A percentile compares a stretch with the other conserved stretches of the same genome.
Evolutionary conservation across 2,888 invertebrate species (phyloP).

Genomic region (Amiota communis): DNA sequence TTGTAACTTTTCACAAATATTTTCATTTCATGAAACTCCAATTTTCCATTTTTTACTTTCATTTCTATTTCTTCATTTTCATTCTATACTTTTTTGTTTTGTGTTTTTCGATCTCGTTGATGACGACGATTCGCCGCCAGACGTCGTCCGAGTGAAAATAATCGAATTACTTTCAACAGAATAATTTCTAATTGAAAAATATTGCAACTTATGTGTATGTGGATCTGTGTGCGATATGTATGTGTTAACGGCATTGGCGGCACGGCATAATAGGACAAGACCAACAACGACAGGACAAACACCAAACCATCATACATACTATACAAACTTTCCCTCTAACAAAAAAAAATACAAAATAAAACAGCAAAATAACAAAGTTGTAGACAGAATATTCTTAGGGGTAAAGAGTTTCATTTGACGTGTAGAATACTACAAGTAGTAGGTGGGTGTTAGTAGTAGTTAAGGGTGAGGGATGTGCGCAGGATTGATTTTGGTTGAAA

Average conservation of each 20-base stretch:
- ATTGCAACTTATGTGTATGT: slow-evolving; percentile 69
- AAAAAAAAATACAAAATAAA: not conserved
- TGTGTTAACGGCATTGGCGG: slow-evolving; percentile 27
- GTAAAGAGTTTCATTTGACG: not conserved
- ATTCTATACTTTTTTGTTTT: slow-evolving; percentile 18
- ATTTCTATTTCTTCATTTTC: slow-evolving; percentile 33
- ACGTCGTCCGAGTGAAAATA: slow-evolving; percentile 72
- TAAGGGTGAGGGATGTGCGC: slow-evolving; percentile 4
- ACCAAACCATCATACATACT: slow-evolving; percentile 13
- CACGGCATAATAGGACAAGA: slow-evolving; percentile 30
- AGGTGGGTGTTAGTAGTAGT: not conserved
- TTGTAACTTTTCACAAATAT: slow-evolving; percentile 63
- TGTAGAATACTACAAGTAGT: slow-evolving; percentile 5
- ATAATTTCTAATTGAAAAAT: slow-evolving; percentile 75
- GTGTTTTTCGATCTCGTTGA: not conserved
- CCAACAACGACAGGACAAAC: slow-evolving; percentile 38
- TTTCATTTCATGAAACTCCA: slow-evolving; percentile 37
- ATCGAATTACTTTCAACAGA: slow-evolving; percentile 74
- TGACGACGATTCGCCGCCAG: slow-evolving; percentile 12
- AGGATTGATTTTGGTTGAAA: not conserved
- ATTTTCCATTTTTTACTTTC: slow-evolving; percentile 44
- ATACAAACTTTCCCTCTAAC: not conserved
- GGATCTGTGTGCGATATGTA: slow-evolving; percentile 22
- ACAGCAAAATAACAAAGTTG: slow-evolving; percentile 32
- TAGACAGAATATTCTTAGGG: slow-evolving; percentile 28